phyloP scores from a whole-genome alignment of 2,797 vertebrate species.

The Menidia menidia region DNA sequence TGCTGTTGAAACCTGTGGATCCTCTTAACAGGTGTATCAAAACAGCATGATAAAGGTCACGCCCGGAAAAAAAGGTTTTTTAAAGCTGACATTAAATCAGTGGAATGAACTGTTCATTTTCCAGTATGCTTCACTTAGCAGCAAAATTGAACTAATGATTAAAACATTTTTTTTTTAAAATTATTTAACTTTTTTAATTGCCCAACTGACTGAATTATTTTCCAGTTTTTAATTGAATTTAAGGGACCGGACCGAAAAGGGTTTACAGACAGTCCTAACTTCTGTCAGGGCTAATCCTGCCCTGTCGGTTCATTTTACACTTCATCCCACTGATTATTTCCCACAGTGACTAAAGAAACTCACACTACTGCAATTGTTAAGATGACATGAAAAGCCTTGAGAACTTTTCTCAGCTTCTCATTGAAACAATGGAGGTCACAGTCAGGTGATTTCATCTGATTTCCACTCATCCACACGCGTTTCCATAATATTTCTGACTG shows the following conservation, averaged over 20 bases:
- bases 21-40: too few relatives aligned
- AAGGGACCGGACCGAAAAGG: neutral
- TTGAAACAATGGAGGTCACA: neutral
- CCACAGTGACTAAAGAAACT: conserved; percentile 3
- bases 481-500: neutral
- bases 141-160: too few relatives aligned
- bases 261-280: neutral
- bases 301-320: neutral
- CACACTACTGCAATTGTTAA: neutral
- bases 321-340: conserved; percentile 7
- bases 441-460: neutral
- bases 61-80: too few relatives aligned
- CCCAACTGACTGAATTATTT: too few relatives aligned
- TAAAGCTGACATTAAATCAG: too few relatives aligned
- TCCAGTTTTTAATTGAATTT: neutral
- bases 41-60: too few relatives aligned
- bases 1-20: too few relatives aligned
- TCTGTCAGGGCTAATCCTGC: neutral
- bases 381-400: conserved; percentile 3
- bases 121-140: too few relatives aligned
- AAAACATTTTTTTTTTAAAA: neutral
- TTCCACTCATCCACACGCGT: neutral
- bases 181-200: neutral
- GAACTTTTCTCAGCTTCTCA: neutral
- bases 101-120: too few relatives aligned